Conservation (phyloP, 2,113 vertebrate genomes). For the Camelus bactrianus region DNA sequence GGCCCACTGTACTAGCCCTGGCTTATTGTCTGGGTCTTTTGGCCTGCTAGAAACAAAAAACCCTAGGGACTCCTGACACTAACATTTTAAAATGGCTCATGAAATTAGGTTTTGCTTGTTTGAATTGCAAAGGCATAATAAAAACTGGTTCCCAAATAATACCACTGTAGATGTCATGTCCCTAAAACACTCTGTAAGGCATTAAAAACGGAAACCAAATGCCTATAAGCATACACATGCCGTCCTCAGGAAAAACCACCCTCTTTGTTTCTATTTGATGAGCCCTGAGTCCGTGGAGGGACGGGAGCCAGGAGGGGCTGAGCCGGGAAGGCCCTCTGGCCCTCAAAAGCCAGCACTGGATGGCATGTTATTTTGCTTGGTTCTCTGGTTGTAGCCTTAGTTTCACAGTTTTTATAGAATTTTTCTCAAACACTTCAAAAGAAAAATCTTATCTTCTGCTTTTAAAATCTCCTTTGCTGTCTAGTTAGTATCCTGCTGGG, state of each 20-base stretch:
- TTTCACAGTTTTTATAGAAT: neutral
- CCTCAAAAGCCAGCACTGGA: neutral
- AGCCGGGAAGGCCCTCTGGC: no score
- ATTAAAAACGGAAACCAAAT: neutral
- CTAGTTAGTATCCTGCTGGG: neutral
- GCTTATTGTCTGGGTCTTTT: neutral
- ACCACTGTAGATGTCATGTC: neutral
- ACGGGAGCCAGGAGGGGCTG: neutral
- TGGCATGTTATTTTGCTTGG: neutral
- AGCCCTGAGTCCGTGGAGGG: neutral
- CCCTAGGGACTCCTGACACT: neutral
- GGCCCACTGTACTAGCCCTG: neutral
- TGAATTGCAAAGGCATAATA: constrained; percentile 39
- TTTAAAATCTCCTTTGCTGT: constrained; percentile 35
- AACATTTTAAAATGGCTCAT: neutral
- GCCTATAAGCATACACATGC: neutral
- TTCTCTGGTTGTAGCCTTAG: neutral
- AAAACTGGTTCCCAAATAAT: neutral
- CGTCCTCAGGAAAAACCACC: neutral
- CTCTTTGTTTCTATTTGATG: neutral
- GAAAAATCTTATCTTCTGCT: neutral
- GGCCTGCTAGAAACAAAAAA: neutral
- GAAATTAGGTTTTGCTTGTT: neutral
- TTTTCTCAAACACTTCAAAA: neutral
- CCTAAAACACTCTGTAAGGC: neutral